Percentiles rank a stretch among this genome's conserved stretches.
phyloP scores from a whole-genome alignment of 2,113 vertebrate genomes.

The Pristiophorus japonicus region DNA sequence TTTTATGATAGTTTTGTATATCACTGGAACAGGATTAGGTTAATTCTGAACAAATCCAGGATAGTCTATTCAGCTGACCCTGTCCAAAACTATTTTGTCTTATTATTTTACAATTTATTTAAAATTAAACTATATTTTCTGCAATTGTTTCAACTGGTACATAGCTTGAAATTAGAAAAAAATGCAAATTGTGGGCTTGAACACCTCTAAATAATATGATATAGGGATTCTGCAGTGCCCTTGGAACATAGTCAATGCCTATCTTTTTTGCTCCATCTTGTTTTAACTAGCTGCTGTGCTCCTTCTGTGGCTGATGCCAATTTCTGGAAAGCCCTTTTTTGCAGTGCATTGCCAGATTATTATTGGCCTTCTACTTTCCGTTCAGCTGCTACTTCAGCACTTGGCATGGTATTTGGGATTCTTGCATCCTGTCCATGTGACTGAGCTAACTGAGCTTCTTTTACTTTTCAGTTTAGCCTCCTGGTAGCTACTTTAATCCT shows the following conservation, averaged over 20 bases:
- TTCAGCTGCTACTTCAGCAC: too few species aligned
- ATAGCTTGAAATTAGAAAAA: not conserved
- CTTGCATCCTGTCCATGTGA: too few species aligned
- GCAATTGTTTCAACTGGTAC: not conserved
- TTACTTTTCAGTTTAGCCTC: too few species aligned
- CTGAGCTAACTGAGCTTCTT: too few species aligned
- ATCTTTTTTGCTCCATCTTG: not conserved
- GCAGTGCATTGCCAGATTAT: too few species aligned
- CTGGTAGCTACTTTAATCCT: too few species aligned
- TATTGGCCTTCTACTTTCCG: too few species aligned
- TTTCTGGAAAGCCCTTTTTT: too few species aligned
- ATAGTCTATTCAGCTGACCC: not conserved
- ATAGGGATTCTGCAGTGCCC: not conserved
- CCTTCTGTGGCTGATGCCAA: not conserved
- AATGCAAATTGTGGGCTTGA: not conserved
- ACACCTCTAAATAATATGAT: not conserved
- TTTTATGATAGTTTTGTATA: too few species aligned
- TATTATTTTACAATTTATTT: slow-evolving; percentile 5
- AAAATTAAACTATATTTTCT: not conserved
- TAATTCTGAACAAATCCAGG: not conserved
- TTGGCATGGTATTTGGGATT: too few species aligned
- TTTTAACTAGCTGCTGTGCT: not conserved
- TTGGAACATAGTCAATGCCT: not conserved
- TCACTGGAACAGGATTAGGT: too few species aligned
- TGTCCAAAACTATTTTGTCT: not conserved